phyloP scores from a whole-genome alignment of 2,888 invertebrate genomes.

The Plebejus anna region DNA sequence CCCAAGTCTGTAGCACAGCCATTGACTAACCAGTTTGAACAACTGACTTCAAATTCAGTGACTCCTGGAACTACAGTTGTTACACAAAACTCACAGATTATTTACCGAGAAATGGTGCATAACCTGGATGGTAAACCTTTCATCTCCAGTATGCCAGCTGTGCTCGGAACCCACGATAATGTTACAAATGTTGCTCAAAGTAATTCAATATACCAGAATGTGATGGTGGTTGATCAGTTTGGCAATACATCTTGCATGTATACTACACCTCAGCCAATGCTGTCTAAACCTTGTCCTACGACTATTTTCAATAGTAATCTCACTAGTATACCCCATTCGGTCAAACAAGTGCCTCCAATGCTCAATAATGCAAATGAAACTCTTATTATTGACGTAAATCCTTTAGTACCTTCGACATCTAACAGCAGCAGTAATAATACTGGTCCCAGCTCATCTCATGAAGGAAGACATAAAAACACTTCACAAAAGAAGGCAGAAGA shows the following conservation, averaged over 20 bases:
- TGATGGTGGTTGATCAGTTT: conserved; percentile 73
- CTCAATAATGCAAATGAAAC: conserved; percentile 59
- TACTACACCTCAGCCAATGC: conserved; percentile 56
- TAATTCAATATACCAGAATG: conserved; percentile 70
- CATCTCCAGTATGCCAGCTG: conserved; percentile 61
- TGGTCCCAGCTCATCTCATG: conserved; percentile 38
- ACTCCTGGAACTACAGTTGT: conserved; percentile 69
- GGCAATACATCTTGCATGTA: conserved; percentile 72
- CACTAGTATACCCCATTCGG: conserved; percentile 43
- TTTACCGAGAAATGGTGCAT: conserved; percentile 73
- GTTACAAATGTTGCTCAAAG: conserved; percentile 61
- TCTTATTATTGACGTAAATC: conserved; percentile 67
- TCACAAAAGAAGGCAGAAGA: conserved; percentile 39
- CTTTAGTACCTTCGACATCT: conserved; percentile 48
- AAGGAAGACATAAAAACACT: conserved; percentile 30
- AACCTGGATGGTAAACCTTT: conserved; percentile 69
- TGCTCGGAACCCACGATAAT: conserved; percentile 58
- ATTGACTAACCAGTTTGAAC: conserved; percentile 56
- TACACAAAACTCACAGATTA: conserved; percentile 71
- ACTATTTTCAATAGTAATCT: conserved; percentile 50
- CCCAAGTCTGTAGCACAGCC: conserved; percentile 51
- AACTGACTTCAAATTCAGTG: conserved; percentile 54
- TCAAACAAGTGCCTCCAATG: conserved; percentile 47
- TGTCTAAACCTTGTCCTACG: conserved; percentile 54
- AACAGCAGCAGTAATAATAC: conserved; percentile 38